Percentiles rank a stretch among this genome's conserved stretches.
Evolutionary conservation across 2,888 invertebrate genomes (phyloP).

Genomic region (Melieria picta): DNA sequence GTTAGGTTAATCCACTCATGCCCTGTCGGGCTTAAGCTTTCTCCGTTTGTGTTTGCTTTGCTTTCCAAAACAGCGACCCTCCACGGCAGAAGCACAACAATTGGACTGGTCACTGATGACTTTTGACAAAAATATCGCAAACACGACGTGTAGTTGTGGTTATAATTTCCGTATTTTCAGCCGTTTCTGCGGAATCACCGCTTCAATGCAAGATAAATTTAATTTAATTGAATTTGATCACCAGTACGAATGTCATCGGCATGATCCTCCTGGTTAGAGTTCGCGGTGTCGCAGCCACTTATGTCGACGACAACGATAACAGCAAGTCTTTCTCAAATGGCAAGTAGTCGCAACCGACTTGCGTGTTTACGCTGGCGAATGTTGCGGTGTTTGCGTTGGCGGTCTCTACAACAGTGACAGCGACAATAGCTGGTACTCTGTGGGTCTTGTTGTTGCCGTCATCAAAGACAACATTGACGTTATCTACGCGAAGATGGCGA

Average conservation of each 20-base stretch:
- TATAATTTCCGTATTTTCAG: conserved; percentile 25
- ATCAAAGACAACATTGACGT: conserved; percentile 47
- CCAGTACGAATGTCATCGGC: conserved; percentile 18
- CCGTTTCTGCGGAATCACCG: conserved; percentile 32
- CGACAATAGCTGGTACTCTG: conserved; percentile 9
- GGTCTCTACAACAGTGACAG: conserved; percentile 14
- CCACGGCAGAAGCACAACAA: background rate
- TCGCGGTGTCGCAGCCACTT: conserved; percentile 9
- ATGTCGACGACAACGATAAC: conserved; percentile 22
- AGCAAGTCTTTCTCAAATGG: conserved; percentile 1
- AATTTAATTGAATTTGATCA: conserved; percentile 56
- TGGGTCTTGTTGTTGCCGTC: conserved; percentile 15
- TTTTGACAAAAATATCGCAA: background rate
- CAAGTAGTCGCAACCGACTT: background rate
- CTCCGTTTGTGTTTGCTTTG: conserved; percentile 15
- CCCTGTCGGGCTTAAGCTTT: background rate
- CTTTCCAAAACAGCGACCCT: conserved; percentile 3
- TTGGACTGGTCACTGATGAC: background rate
- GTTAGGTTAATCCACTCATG: too few species aligned
- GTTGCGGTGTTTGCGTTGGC: background rate
- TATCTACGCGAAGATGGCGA: conserved; percentile 42
- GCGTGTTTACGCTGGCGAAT: background rate
- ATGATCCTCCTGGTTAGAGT: background rate
- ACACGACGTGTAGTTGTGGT: background rate
- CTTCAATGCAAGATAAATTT: conserved; percentile 46